Conservation (phyloP, 2,797 vertebrate species). For the Eulemur coronatus region DNA sequence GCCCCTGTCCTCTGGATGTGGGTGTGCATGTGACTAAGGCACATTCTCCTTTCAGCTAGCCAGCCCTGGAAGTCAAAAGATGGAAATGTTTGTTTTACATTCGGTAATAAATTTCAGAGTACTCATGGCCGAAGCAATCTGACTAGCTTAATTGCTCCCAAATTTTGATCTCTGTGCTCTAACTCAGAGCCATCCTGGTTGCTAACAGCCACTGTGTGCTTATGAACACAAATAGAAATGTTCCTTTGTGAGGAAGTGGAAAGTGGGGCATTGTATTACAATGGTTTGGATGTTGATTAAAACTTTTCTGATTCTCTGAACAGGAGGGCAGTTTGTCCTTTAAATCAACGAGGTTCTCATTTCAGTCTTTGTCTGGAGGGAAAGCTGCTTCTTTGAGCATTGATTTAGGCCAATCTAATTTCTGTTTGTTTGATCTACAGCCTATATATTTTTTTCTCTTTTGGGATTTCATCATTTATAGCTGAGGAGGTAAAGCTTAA, state of each 20-base stretch:
- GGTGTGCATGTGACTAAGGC: background rate
- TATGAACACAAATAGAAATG: background rate
- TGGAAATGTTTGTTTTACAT: background rate
- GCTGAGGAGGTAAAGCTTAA: conserved; percentile 2
- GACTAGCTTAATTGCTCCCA: background rate
- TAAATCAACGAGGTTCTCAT: conserved; percentile 41
- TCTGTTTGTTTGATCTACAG: conserved; percentile 44
- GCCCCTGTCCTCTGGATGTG: background rate
- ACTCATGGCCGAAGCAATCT: background rate
- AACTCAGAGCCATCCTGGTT: background rate
- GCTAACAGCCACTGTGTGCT: background rate
- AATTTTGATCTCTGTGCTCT: background rate
- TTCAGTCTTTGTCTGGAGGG: conserved; percentile 16
- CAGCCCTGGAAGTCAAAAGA: background rate
- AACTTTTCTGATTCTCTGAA: background rate
- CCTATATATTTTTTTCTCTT: background rate
- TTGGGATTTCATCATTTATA: background rate
- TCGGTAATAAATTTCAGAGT: background rate
- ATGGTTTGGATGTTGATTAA: background rate
- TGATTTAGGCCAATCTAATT: conserved; percentile 45
- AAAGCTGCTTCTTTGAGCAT: conserved; percentile 28
- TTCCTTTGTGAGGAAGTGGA: background rate
- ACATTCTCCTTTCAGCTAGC: background rate
- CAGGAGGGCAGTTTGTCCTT: conserved; percentile 42
- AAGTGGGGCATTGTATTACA: background rate